Conservation (phyloP, 2,888 invertebrate species). For the Diarsia dahlii region DNA sequence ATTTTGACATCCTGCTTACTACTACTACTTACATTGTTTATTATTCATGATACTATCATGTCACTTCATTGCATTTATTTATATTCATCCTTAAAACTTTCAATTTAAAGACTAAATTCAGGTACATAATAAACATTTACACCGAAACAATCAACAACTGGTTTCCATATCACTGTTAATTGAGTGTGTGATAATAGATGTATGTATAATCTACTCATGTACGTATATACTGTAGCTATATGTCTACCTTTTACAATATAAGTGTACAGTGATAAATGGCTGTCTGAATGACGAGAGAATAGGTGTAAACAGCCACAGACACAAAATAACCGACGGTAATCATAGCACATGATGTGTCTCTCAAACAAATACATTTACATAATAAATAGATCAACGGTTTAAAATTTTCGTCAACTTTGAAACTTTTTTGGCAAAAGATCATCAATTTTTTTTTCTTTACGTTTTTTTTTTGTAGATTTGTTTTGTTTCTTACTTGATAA, state of each 20-base stretch:
- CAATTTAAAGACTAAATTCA: not conserved
- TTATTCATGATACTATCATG: not conserved
- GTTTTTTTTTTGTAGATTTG: constrained; percentile 15
- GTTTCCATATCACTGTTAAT: constrained; percentile 61
- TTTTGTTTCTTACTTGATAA: constrained; percentile 70
- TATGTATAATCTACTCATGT: constrained; percentile 49
- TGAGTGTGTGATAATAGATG: constrained; percentile 52
- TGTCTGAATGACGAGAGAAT: constrained; percentile 43
- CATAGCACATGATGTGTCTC: constrained; percentile 18
- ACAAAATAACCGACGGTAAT: constrained; percentile 39
- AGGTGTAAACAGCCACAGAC: constrained; percentile 42
- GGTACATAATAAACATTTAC: constrained; percentile 8
- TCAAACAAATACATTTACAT: constrained; percentile 47
- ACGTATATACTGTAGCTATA: constrained; percentile 15
- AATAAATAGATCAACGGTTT: constrained; percentile 46
- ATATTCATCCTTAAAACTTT: constrained; percentile 2
- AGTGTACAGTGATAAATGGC: constrained; percentile 31
- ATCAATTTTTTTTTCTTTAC: not conserved
- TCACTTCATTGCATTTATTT: not conserved
- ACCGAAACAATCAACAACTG: constrained; percentile 43
- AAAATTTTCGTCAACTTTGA: constrained; percentile 38
- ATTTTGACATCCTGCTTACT: not conserved
- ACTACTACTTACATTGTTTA: not conserved
- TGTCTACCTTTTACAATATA: constrained; percentile 39
- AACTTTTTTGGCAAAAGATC: constrained; percentile 57